Percentiles rank a stretch among this genome's conserved stretches.
phyloP scores from a whole-genome alignment of 1,140 invertebrate species.

The Anthonomus grandis region DNA sequence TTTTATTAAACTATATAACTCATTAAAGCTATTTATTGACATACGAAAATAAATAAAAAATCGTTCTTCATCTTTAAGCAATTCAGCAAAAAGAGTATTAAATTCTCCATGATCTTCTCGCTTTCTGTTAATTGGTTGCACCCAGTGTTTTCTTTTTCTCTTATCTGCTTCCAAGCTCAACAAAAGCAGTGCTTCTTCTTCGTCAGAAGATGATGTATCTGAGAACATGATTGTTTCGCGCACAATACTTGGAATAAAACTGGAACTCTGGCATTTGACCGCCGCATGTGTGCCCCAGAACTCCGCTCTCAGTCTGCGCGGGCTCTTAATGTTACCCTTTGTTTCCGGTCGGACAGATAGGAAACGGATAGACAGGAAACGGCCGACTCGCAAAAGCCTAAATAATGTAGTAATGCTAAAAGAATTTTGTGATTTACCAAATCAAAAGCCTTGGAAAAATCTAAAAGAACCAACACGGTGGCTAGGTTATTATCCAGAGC shows the following conservation, averaged over 20 bases:
- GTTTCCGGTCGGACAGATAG: no score
- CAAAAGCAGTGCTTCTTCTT: slow-evolving; percentile 12
- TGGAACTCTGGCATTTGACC: slow-evolving; percentile 9
- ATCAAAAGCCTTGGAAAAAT: no score
- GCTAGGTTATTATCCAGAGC: no score
- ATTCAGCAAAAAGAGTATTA: slow-evolving; percentile 4
- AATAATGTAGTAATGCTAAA: no score
- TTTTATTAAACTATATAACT: slow-evolving; percentile 9
- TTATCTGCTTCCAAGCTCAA: neutral
- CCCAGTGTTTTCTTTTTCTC: slow-evolving; percentile 10
- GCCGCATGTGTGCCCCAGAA: slow-evolving; percentile 4
- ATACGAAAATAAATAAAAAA: slow-evolving; percentile 11
- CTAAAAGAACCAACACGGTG: no score
- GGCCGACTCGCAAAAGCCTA: no score
- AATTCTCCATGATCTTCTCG: slow-evolving; percentile 8
- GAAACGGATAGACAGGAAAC: no score
- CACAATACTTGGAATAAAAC: slow-evolving; percentile 8
- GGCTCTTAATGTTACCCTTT: no score
- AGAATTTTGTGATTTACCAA: no score
- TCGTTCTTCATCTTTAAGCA: slow-evolving; percentile 8
- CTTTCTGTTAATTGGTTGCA: slow-evolving; percentile 3
- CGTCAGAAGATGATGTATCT: slow-evolving; percentile 9
- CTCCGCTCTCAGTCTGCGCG: slow-evolving; percentile 6
- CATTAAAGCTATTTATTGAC: slow-evolving; percentile 9
- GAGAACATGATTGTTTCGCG: slow-evolving; percentile 5